A percentile compares a stretch with the other conserved stretches of the same genome.
Evolutionary conservation across 2,888 invertebrate species (phyloP).

Genomic region (Idaea biselata): DNA sequence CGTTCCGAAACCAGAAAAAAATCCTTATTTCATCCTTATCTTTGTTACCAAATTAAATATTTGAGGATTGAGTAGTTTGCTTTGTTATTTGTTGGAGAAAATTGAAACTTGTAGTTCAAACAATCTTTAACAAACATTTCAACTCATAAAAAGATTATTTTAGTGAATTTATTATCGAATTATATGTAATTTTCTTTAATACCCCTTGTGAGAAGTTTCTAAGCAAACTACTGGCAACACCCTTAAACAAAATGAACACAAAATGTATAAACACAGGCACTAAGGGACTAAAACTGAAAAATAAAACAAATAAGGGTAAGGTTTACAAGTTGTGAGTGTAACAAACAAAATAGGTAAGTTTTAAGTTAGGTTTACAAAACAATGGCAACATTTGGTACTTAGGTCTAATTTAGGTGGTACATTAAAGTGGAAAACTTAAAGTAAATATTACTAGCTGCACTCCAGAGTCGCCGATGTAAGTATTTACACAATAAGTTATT

Average conservation of each 20-base stretch:
- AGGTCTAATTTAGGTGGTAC: too few relatives aligned
- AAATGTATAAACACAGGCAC: neutral
- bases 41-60: too few relatives aligned
- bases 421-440: too few relatives aligned
- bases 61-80: too few relatives aligned
- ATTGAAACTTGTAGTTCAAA: neutral
- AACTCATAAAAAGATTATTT: neutral
- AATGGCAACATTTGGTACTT: too few relatives aligned
- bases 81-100: neutral
- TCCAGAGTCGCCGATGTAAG: too few relatives aligned
- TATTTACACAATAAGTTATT: too few relatives aligned
- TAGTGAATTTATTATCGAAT: neutral
- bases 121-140: neutral
- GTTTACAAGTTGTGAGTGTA: neutral
- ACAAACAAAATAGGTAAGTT: slow-evolving; percentile 5
- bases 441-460: too few relatives aligned
- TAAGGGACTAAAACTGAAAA: neutral
- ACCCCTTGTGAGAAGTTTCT: neutral
- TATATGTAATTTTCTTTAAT: neutral
- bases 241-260: neutral
- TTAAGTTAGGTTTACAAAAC: neutral
- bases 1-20: too few relatives aligned
- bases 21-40: too few relatives aligned
- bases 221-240: neutral
- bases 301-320: neutral